Base-by-base conservation (phyloP, 2,888 invertebrate species). In the Sarcophaga carnaria region DNA sequence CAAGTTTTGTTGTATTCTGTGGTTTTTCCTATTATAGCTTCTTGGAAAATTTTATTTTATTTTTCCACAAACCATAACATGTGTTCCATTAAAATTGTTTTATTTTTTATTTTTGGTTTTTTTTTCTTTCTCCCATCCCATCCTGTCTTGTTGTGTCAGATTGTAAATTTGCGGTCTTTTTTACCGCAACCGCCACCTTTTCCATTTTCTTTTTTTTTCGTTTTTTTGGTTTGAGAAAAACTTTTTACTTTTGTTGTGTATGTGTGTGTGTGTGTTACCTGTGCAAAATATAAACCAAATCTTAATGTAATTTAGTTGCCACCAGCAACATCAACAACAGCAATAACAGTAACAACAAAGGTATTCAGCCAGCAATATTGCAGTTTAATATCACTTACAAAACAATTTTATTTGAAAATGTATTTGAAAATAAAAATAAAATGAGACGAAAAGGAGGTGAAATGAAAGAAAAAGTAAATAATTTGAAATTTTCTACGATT, bases 221-320 rank as follows among this genome's bases (percentile, higher is more conserved):
- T 37, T 37, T 37, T 37, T 8, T 74, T 79, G 67, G 66, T 69
- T 0, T 1, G 6, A 20, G 67, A 49, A 75, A 25, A 22, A 14
- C 6, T 45, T 76, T 82, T 67, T 72, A 14, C 12, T 64, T 70
- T 25, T 78, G 25, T 6, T 37, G 37, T 37, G 5, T 47, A n/a
- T n/a, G 10, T 63, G 20, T 47, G 54, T 37, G 8, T 37, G 10
- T 37, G 8, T 37, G 37, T 75, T 86, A 80, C 80, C 77, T 86
- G 80, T 77, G 67, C 22, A 86, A 80, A 80, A 76, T 67, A 60
- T 67, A 60, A 85, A 83, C n/a, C 63, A 14, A 76, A 76, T 64
- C 60, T 76, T 76, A 76, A 83, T 79, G 86, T 79, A 64, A 79
- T 86, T 83, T 76, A 72, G 78, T 67, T 80, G 76, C 84, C 75